Percentiles rank a stretch among this genome's conserved stretches.
Conservation (phyloP, 2,113 vertebrate genomes). For the Lathamus discolor region DNA sequence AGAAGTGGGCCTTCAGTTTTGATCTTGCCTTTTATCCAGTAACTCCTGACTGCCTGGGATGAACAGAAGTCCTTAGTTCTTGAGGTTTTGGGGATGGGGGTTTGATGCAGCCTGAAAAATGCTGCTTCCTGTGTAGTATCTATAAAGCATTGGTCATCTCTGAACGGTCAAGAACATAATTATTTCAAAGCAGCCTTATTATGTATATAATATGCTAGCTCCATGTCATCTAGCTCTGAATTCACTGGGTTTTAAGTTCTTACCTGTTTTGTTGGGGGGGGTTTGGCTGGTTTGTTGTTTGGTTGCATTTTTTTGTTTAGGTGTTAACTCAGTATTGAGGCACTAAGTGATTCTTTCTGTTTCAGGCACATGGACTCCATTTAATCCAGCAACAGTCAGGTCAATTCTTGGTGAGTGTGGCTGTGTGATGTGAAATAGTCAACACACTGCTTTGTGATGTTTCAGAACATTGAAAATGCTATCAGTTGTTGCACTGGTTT, state of each 20-base stretch:
- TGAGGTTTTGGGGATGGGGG: not conserved
- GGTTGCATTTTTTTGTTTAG: not conserved
- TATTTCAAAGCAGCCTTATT: not conserved
- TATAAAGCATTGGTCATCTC: not conserved
- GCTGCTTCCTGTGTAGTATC: not conserved
- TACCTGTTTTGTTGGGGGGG: not conserved
- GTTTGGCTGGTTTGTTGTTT: not conserved
- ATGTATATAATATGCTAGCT: not conserved
- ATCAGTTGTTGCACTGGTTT: not conserved
- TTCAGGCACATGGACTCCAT: slow-evolving; percentile 97
- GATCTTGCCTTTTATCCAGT: not conserved
- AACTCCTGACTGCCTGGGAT: not conserved
- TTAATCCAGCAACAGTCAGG: slow-evolving; percentile 94
- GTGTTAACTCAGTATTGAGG: not conserved
- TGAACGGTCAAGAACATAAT: not conserved
- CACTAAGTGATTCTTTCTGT: slow-evolving; percentile 45
- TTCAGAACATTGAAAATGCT: not conserved
- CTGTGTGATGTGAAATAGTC: not conserved
- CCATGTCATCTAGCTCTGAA: not conserved
- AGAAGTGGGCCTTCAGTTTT: not conserved
- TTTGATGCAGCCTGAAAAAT: not conserved
- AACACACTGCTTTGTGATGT: not conserved
- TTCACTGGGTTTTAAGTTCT: not conserved
- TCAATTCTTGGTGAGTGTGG: slow-evolving; percentile 92
- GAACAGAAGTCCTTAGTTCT: not conserved